Conservation (phyloP, 2,888 invertebrate species). For the Crossocerus cetratus region DNA sequence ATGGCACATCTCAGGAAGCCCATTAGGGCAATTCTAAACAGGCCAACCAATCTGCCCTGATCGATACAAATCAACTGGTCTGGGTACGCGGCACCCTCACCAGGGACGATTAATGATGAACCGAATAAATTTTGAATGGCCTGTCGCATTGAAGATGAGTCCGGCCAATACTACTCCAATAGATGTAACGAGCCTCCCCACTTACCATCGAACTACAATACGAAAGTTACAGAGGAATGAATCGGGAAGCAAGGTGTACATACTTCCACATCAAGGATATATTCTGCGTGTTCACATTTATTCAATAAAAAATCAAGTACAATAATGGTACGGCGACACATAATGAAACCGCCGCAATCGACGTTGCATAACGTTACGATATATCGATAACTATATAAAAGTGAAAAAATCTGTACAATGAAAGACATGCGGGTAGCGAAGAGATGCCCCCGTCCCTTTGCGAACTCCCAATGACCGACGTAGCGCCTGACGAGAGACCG, state of each 20-base stretch:
- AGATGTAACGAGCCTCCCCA: too few relatives aligned
- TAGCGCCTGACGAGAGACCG: conserved; percentile 58
- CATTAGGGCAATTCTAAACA: conserved; percentile 72
- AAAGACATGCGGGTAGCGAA: conserved; percentile 77
- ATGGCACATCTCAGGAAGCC: conserved; percentile 75
- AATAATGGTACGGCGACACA: conserved; percentile 73
- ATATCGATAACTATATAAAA: conserved; percentile 75
- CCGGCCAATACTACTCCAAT: too few relatives aligned
- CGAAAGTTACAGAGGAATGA: background rate
- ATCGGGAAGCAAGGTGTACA: background rate
- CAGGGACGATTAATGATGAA: conserved; percentile 14
- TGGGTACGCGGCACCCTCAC: background rate
- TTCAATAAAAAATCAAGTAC: conserved; percentile 75
- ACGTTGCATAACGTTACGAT: conserved; percentile 69
- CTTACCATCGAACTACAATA: background rate
- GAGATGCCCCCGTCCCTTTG: conserved; percentile 75
- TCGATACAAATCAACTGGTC: conserved; percentile 48
- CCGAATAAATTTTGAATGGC: background rate
- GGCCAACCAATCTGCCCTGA: conserved; percentile 42
- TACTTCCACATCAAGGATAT: conserved; percentile 33
- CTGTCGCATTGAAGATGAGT: background rate
- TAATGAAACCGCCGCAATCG: conserved; percentile 68
- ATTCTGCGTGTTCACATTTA: conserved; percentile 76
- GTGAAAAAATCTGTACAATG: conserved; percentile 77
- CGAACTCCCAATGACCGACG: conserved; percentile 65